Conservation (phyloP, 1,140 invertebrate genomes). For the Drosophila triauraria region DNA sequence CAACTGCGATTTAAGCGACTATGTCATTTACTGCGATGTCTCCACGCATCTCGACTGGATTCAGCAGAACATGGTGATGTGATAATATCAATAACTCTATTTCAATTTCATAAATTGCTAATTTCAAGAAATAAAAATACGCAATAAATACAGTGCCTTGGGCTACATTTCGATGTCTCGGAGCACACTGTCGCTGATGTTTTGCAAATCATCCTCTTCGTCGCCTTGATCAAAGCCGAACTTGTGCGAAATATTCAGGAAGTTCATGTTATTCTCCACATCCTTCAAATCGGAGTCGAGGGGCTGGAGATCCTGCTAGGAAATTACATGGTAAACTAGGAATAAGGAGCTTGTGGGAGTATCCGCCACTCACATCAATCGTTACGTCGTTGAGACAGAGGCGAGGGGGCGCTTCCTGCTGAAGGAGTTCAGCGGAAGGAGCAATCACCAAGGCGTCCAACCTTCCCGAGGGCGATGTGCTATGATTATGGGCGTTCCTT, state of each 20-base stretch:
- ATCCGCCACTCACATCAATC: constrained; percentile 38
- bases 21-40: constrained; percentile 10
- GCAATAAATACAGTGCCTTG: constrained; percentile 13
- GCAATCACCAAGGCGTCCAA: constrained; percentile 68
- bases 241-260: constrained; percentile 14
- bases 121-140: constrained; percentile 1
- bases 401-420: constrained; percentile 41
- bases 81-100: not conserved
- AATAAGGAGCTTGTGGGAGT: not conserved
- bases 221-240: constrained; percentile 29
- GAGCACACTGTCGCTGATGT: constrained; percentile 76
- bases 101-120: not conserved
- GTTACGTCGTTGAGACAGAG: constrained; percentile 59
- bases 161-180: constrained; percentile 66
- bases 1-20: constrained; percentile 3
- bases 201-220: constrained; percentile 56
- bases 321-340: not conserved
- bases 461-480: constrained; percentile 78
- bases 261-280: constrained; percentile 41
- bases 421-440: constrained; percentile 11
- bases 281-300: not conserved
- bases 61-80: constrained; percentile 3
- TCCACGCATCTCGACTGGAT: constrained; percentile 11
- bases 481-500: constrained; percentile 72
- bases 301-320: constrained; percentile 35